These are phyloP conservation scores for Onychostoma macrolepis DNA, from an alignment of 2,113 vertebrate genomes.

Conservation along the genomic window DNA sequence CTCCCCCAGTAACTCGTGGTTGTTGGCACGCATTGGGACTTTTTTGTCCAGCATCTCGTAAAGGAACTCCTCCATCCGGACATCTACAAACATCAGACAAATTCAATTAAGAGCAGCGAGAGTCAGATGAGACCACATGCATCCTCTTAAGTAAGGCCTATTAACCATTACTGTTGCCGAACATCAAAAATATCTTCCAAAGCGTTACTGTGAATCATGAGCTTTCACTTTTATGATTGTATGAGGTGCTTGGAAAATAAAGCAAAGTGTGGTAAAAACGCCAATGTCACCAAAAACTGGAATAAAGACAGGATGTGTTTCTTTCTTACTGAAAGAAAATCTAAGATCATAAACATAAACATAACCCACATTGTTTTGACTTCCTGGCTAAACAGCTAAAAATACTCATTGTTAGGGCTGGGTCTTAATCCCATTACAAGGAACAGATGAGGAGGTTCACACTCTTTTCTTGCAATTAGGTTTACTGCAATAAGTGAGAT, in stretches of 20 bases:
- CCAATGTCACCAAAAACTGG: background rate
- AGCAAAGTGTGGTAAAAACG: background rate
- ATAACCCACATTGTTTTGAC: background rate
- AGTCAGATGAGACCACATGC: conserved; percentile 47
- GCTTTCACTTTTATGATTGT: background rate
- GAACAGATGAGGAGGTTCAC: conserved; percentile 9
- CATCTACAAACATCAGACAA: conserved; percentile 77
- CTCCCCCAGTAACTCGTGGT: conserved; percentile 93
- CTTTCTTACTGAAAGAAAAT: background rate
- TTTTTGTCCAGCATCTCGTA: conserved; percentile 99
- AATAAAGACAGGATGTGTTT: background rate
- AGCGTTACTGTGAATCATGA: background rate
- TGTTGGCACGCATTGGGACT: conserved; percentile 91
- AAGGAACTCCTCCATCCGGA: conserved; percentile 97
- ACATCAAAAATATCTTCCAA: background rate
- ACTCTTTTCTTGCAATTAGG: background rate
- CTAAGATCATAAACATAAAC: background rate
- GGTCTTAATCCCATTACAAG: background rate
- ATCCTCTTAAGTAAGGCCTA: conserved; percentile 9
- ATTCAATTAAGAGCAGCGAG: conserved; percentile 61
- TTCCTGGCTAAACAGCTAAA: conserved; percentile 4
- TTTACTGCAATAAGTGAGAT: background rate
- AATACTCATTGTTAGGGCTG: background rate
- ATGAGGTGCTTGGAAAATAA: background rate
- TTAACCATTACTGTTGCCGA: background rate